phyloP scores from a whole-genome alignment of 2,797 vertebrate species.

The Thunnus albacares region DNA sequence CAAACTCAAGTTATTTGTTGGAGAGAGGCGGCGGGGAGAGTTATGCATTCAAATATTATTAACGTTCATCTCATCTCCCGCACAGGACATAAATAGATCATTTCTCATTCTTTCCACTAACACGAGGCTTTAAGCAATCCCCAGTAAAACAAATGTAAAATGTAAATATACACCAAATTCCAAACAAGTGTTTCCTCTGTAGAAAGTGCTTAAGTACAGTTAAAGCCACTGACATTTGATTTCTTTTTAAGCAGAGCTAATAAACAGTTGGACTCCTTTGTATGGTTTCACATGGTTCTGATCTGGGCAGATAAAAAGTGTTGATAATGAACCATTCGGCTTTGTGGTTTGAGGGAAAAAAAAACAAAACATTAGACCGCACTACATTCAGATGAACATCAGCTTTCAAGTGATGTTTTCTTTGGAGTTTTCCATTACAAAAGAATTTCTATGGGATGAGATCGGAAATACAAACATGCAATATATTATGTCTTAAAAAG shows the following conservation, averaged over 20 bases:
- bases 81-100: slow-evolving; percentile 70
- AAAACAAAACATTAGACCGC: background rate
- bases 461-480: slow-evolving; percentile 13
- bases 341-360: slow-evolving; percentile 9
- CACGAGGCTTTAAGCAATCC: slow-evolving; percentile 51
- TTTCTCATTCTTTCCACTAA: slow-evolving; percentile 79
- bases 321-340: slow-evolving; percentile 20
- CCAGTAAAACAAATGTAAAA: slow-evolving; percentile 69
- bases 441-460: background rate
- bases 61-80: slow-evolving; percentile 57
- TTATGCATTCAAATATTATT: slow-evolving; percentile 57
- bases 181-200: slow-evolving; percentile 59
- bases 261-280: slow-evolving; percentile 9
- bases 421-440: background rate
- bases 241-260: too few relatives aligned
- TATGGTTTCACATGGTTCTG: slow-evolving; percentile 1
- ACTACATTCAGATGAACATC: background rate
- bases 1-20: slow-evolving; percentile 52
- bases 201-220: slow-evolving; percentile 35
- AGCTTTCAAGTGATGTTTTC: slow-evolving; percentile 1
- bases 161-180: slow-evolving; percentile 70
- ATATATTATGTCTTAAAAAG: background rate
- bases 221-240: slow-evolving; percentile 50
- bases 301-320: slow-evolving; percentile 6
- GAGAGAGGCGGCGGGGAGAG: slow-evolving; percentile 12